A percentile compares a stretch with the other conserved stretches of the same genome.
These are phyloP conservation scores for Sanderia malayensis DNA, from an alignment of 30 jellyfish, hydroid and myxozoan species.

Conservation along the genomic window DNA sequence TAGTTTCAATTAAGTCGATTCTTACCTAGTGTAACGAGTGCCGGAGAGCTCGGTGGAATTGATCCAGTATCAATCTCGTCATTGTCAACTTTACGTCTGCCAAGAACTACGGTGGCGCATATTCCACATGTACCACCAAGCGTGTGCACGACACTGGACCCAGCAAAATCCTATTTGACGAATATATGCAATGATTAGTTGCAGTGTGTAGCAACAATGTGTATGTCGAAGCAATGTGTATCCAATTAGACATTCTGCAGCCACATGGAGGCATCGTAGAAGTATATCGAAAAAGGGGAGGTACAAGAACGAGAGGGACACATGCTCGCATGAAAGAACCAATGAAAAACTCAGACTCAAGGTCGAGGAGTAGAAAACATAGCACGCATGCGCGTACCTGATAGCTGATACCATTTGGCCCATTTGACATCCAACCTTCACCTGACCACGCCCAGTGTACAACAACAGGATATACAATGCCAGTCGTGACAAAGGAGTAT, in stretches of 20 bases:
- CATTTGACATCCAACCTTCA: constrained; percentile 30
- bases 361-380: too few relatives aligned
- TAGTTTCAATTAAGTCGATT: too few relatives aligned
- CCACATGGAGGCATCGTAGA: too few relatives aligned
- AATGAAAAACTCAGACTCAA: too few relatives aligned
- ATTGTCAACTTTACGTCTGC: constrained; percentile 14
- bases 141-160: constrained; percentile 28
- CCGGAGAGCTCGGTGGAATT: constrained; percentile 33
- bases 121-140: constrained; percentile 34
- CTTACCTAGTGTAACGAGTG: constrained; percentile 26
- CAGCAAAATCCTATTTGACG: constrained; percentile 44
- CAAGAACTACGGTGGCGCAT: constrained; percentile 26
- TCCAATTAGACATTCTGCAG: too few relatives aligned
- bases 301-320: too few relatives aligned
- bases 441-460: constrained; percentile 44
- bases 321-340: too few relatives aligned
- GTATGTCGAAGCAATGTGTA: too few relatives aligned
- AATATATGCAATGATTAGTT: too few relatives aligned
- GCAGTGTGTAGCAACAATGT: too few relatives aligned
- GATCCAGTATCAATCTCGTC: constrained; percentile 25
- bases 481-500: constrained; percentile 25
- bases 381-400: not conserved
- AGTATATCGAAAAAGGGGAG: too few relatives aligned
- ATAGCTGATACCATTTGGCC: constrained; percentile 13
- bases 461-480: constrained; percentile 29